These are phyloP conservation scores for Tragulus kanchil DNA, from an alignment of 2,113 vertebrate species.

Conservation along the genomic window DNA sequence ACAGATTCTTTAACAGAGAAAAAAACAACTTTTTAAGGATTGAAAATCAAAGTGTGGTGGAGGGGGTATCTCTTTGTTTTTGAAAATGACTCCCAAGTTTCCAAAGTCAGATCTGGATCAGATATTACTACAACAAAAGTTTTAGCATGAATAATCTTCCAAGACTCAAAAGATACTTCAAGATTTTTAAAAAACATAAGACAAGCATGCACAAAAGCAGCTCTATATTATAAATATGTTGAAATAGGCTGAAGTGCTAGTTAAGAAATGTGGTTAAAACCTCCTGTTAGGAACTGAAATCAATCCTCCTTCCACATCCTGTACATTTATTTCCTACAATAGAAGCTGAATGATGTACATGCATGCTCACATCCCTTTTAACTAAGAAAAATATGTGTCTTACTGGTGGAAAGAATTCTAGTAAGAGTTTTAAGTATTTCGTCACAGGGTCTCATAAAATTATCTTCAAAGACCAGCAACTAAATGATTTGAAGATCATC, in stretches of 20 bases:
- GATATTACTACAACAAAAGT: neutral
- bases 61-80: neutral
- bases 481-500: conserved; percentile 41
- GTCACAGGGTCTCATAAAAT: conserved; percentile 25
- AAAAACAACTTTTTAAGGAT: neutral
- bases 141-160: conserved; percentile 22
- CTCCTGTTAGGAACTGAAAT: neutral
- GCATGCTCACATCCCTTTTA: neutral
- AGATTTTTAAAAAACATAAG: neutral
- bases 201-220: neutral
- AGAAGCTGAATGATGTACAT: neutral
- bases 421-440: conserved; percentile 24
- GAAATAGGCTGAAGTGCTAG: neutral
- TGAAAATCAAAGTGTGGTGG: neutral
- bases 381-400: conserved; percentile 42
- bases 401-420: neutral
- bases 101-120: neutral
- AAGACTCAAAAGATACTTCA: conserved; percentile 24
- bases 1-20: conserved; percentile 37
- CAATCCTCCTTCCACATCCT: neutral
- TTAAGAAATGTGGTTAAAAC: neutral
- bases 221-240: conserved; percentile 8
- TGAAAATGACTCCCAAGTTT: neutral
- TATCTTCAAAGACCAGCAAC: conserved; percentile 50
- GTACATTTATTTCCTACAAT: neutral